Conservation (phyloP, 2,888 invertebrate genomes). For the Troilus luridus region DNA sequence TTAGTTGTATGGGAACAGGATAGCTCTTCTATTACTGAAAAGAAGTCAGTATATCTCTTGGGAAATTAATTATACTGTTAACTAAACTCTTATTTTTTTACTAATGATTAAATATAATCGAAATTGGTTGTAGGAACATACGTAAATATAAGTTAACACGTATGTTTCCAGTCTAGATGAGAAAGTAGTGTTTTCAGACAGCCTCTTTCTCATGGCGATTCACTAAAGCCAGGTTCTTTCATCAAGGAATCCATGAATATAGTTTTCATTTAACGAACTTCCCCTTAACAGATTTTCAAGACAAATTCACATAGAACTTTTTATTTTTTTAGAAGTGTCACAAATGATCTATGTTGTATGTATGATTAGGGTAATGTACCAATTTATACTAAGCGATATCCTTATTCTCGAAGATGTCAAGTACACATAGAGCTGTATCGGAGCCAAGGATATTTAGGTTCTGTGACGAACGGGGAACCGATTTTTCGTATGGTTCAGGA, state of each 20-base stretch:
- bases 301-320: not conserved
- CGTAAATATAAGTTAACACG: no score
- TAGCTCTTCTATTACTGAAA: no score
- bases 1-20: no score
- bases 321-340: not conserved
- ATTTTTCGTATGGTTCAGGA: not conserved
- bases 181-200: not conserved
- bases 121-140: no score
- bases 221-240: not conserved
- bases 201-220: not conserved
- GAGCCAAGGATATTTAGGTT: not conserved
- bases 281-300: not conserved
- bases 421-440: conserved; percentile 36
- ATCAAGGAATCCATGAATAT: not conserved
- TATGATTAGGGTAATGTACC: not conserved
- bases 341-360: not conserved
- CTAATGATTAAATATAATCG: no score
- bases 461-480: conserved; percentile 4
- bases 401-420: not conserved
- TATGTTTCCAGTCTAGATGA: not conserved
- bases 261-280: not conserved
- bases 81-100: no score
- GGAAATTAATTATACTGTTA: no score
- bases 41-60: no score
- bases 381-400: not conserved